phyloP scores from a whole-genome alignment of 2,888 invertebrate genomes.

The Morinoia aosen region DNA sequence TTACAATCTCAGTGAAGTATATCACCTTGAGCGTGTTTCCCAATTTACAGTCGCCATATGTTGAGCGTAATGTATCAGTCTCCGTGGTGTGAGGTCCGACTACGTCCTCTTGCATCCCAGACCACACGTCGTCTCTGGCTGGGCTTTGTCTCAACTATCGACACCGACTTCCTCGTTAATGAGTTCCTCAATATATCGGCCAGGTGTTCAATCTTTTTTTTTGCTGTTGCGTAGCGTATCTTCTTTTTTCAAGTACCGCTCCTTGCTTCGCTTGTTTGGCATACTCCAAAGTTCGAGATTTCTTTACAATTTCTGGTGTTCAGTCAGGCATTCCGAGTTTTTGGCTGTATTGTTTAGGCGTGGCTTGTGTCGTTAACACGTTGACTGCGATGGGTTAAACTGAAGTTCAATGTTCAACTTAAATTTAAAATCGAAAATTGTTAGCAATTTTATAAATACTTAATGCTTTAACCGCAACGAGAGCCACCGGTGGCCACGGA shows the following conservation, averaged over 20 bases:
- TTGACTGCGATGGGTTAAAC: too few species aligned
- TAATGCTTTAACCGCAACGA: too few species aligned
- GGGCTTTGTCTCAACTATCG: neutral
- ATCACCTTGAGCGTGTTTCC: neutral
- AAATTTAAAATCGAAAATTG: too few species aligned
- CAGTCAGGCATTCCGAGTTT: neutral
- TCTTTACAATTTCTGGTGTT: neutral
- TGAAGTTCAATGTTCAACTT: too few species aligned
- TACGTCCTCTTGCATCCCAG: neutral
- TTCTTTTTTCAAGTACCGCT: neutral
- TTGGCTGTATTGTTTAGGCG: neutral
- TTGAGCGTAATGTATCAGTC: constrained; percentile 1
- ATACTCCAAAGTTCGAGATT: neutral
- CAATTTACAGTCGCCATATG: neutral
- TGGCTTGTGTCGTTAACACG: neutral
- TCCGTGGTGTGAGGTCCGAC: neutral
- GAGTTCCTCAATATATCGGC: constrained; percentile 10
- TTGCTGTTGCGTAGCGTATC: neutral
- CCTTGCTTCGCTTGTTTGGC: neutral
- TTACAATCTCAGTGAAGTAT: neutral
- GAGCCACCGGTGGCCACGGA: too few species aligned
- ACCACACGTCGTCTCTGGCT: neutral
- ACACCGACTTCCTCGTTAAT: neutral
- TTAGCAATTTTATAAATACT: too few species aligned
- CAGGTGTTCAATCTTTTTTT: neutral